Evolutionary conservation across 2,113 vertebrate genomes (phyloP).

Genomic region (Petaurus breviceps): DNA sequence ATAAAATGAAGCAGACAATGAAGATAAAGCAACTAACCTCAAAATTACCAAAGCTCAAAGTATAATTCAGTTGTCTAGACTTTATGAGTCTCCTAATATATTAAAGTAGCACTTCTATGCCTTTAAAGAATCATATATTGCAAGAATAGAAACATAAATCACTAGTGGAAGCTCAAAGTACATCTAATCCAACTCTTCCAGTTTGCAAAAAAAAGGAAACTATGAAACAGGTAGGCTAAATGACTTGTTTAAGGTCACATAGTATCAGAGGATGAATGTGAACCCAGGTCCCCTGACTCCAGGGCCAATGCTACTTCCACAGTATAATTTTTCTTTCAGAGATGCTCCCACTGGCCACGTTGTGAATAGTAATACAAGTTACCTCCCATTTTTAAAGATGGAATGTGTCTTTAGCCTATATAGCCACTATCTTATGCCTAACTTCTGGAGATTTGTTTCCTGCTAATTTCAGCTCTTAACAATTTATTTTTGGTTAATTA

Average conservation of each 20-base stretch:
- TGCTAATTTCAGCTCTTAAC: constrained; percentile 57
- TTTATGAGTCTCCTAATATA: constrained; percentile 20
- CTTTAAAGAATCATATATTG: neutral
- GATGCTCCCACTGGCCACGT: neutral
- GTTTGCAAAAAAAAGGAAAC: neutral
- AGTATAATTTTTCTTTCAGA: neutral
- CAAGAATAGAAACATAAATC: neutral
- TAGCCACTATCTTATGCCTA: constrained; percentile 31
- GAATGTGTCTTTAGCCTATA: constrained; percentile 21
- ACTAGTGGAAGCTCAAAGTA: neutral
- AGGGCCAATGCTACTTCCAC: neutral
- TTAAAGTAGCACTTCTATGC: constrained; percentile 24
- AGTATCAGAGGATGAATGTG: neutral
- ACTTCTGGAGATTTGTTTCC: constrained; percentile 45
- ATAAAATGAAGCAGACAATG: neutral
- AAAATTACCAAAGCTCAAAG: constrained; percentile 11
- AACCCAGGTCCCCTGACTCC: neutral
- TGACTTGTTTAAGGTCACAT: neutral
- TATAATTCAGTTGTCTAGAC: neutral
- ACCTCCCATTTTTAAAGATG: neutral
- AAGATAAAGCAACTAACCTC: constrained; percentile 27
- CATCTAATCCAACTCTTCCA: neutral
- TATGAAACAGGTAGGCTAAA: neutral
- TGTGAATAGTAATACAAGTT: constrained; percentile 19
- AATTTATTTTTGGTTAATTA: constrained; percentile 65